phyloP scores from a whole-genome alignment of 2,888 invertebrate species.

The Lapara coniferarum region DNA sequence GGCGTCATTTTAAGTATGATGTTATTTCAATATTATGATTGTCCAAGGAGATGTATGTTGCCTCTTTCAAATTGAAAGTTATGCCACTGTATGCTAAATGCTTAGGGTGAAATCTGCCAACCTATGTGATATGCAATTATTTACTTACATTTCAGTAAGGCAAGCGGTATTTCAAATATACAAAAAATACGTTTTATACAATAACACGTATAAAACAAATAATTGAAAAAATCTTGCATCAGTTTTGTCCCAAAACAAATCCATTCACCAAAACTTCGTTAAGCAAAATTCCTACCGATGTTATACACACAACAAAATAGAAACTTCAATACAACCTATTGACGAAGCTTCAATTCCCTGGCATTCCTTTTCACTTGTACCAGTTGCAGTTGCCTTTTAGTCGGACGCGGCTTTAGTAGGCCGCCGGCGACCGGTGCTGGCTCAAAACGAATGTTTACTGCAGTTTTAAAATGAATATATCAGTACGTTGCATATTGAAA shows the following conservation, averaged over 20 bases:
- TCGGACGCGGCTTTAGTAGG: constrained; percentile 17
- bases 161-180: too few relatives aligned
- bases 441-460: neutral
- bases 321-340: neutral
- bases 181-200: too few relatives aligned
- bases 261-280: neutral
- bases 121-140: too few relatives aligned
- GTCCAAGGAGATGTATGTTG: too few relatives aligned
- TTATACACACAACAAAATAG: too few relatives aligned
- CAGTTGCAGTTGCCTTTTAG: constrained; percentile 28
- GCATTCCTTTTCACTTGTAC: neutral
- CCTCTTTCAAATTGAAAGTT: neutral
- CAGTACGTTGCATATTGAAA: neutral
- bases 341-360: neutral
- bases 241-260: too few relatives aligned
- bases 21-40: too few relatives aligned
- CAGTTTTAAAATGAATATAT: constrained; percentile 20
- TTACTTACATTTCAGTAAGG: too few relatives aligned
- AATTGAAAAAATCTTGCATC: too few relatives aligned
- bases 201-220: too few relatives aligned
- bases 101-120: neutral
- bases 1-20: too few relatives aligned
- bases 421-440: constrained; percentile 9
- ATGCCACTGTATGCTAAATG: neutral
- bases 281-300: neutral